Evolutionary conservation across 2,888 invertebrate genomes (phyloP), one percentile per base, ranked within the genome.

Genomic region (Eupithecia vulgata): DNA sequence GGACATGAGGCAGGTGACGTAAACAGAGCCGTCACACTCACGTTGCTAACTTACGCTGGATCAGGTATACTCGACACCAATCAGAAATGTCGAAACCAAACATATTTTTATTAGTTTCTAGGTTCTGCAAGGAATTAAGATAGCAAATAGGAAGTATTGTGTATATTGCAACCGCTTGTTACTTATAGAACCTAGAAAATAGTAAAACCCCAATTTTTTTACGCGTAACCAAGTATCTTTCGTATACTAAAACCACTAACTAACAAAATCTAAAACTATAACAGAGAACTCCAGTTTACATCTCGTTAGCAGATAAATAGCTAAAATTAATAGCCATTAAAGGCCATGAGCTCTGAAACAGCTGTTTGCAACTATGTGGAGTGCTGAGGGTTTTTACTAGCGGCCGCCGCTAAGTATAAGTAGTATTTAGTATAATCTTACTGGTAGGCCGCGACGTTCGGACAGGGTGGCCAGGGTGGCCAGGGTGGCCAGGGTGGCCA

Each of bases 391-490:
- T 70, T 79, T 42, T 62, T 21, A 73, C 73, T 40, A 25, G 12
- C 70, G 61, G 72, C 67, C 62, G 21, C 74, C 61, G 73, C 76
- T 72, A 42, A 72, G 72, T 77, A 71, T 79, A 74, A 79, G 75
- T 74, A 79, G 76, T 73, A 79, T 80, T 79, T 79, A 79, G 79
- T 78, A 71, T 81, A 79, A 82, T 80, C 77, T 78, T 80, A 78
- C 78, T 75, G 76, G 79, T 40, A 65, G 40, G 57, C 79, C 25
- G 25, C 57, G 57, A 57, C 13, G 57, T 12, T 21, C 57, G 57
- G 57, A 12, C 57, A 7, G 45, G 42, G 75, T 70, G 67, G 67
- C 79, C 48, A 30, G 2, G 2, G 1, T 30, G 30, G 2, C 77
- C 42, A 13, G 52, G 52, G 76, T 71, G 68, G n/a, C n/a, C n/a